Percentiles rank a stretch among this genome's conserved stretches.
phyloP scores from a whole-genome alignment of 37 sponge, comb jelly and placozoan genomes.

The Agelas oroides region DNA sequence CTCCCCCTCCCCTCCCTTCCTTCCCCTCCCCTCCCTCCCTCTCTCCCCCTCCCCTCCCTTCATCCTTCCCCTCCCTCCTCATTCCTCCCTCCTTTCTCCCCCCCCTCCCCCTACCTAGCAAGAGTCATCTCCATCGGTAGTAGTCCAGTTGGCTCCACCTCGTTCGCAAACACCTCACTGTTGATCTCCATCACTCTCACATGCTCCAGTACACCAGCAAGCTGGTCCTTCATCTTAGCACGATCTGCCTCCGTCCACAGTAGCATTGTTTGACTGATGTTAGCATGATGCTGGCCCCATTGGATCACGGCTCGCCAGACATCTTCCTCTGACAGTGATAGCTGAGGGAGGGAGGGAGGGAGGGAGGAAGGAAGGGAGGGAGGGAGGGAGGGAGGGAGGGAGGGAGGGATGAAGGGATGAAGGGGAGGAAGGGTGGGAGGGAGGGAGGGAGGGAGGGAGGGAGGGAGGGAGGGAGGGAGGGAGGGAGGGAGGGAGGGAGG shows the following conservation, averaged over 20 bases:
- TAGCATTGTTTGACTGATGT: not conserved
- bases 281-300: conserved; percentile 78
- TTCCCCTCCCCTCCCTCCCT: no score
- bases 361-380: not conserved
- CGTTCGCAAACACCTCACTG: conserved; percentile 73
- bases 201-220: conserved; percentile 67
- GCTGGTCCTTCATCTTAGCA: conserved; percentile 21
- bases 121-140: conserved; percentile 67
- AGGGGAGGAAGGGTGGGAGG: not conserved
- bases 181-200: conserved; percentile 68
- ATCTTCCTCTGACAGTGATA: conserved; percentile 54
- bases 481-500: conserved; percentile 38
- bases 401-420: not conserved
- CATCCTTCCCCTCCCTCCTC: not conserved
- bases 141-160: conserved; percentile 81
- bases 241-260: conserved; percentile 70
- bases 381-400: conserved; percentile 27
- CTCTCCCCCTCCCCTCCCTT: no score
- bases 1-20: no score
- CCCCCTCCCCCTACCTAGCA: conserved; percentile 34
- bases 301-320: conserved; percentile 71
- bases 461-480: conserved; percentile 24
- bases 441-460: conserved; percentile 7
- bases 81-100: not conserved
- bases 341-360: conserved; percentile 7